These are phyloP conservation scores for Paramormyrops kingsleyae DNA, from an alignment of 2,113 vertebrate genomes.

Conservation along the genomic window DNA sequence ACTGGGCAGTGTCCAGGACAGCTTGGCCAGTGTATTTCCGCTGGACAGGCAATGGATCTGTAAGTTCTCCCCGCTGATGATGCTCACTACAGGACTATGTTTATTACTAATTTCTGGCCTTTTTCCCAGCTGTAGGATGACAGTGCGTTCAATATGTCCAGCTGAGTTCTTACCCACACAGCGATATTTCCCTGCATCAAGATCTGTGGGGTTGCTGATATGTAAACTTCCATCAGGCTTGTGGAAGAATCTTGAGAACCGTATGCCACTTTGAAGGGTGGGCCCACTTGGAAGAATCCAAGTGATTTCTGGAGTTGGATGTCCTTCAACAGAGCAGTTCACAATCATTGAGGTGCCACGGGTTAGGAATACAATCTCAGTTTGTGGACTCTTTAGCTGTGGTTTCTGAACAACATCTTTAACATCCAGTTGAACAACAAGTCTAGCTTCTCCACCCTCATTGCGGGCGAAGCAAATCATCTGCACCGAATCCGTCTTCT, in stretches of 20 bases:
- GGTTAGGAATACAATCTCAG: conserved; percentile 59
- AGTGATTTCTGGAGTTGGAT: conserved; percentile 48
- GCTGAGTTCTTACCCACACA: conserved; percentile 66
- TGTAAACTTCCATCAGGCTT: conserved; percentile 66
- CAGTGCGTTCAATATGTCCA: conserved; percentile 61
- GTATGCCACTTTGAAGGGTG: conserved; percentile 56
- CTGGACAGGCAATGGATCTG: conserved; percentile 66
- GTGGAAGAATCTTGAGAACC: conserved; percentile 66
- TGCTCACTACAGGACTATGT: conserved; percentile 65
- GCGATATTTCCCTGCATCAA: conserved; percentile 74
- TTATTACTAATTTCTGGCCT: conserved; percentile 62
- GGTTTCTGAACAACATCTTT: conserved; percentile 52
- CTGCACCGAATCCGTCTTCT: conserved; percentile 61
- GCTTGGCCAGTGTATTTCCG: conserved; percentile 28
- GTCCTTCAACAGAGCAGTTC: conserved; percentile 71
- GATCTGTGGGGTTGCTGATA: conserved; percentile 61
- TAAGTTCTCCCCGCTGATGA: conserved; percentile 71
- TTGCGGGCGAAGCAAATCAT: conserved; percentile 76
- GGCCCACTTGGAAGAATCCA: conserved; percentile 82
- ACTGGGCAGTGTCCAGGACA: conserved; percentile 78
- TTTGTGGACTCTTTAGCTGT: conserved; percentile 49
- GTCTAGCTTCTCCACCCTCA: conserved; percentile 74
- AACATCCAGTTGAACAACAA: conserved; percentile 69
- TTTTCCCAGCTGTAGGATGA: conserved; percentile 66
- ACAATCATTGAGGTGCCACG: conserved; percentile 70